Evolutionary conservation across 2,113 vertebrate genomes (phyloP).

Genomic region (Nematolebias whitei): DNA sequence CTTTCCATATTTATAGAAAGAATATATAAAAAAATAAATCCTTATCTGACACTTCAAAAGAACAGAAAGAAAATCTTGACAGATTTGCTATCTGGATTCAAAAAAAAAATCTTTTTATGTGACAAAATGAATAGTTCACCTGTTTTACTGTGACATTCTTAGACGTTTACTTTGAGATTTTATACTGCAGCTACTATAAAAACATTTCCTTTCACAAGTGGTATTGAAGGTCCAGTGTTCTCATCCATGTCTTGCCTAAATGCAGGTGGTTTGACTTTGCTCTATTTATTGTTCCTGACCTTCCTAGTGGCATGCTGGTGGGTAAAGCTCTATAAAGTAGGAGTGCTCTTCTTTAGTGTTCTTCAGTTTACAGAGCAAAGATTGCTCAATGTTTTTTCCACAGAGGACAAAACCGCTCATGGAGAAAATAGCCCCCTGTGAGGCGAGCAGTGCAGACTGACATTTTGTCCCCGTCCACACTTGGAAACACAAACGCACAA

Average conservation of each 20-base stretch:
- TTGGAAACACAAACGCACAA: constrained; percentile 16
- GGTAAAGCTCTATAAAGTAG: constrained; percentile 61
- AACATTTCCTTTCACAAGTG: constrained; percentile 1
- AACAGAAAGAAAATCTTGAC: background rate
- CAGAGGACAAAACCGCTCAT: constrained; percentile 59
- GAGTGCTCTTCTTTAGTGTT: constrained; percentile 59
- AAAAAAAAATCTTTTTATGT: no score
- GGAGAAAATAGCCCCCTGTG: constrained; percentile 68
- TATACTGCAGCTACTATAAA: background rate
- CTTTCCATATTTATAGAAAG: constrained; percentile 7
- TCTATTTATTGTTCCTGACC: constrained; percentile 45
- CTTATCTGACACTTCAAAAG: constrained; percentile 30
- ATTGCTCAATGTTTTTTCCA: constrained; percentile 45
- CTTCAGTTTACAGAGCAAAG: constrained; percentile 52
- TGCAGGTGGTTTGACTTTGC: constrained; percentile 18
- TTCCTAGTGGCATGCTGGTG: constrained; percentile 40
- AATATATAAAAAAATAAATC: constrained; percentile 16
- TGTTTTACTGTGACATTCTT: background rate
- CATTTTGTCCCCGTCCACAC: constrained; percentile 36
- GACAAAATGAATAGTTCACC: no score
- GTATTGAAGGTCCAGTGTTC: constrained; percentile 15
- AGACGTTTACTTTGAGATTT: background rate
- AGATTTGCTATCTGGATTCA: background rate
- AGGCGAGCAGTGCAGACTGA: constrained; percentile 34
- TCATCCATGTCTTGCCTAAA: constrained; percentile 4